Percentiles rank a stretch among this genome's conserved stretches.
These are phyloP conservation scores for Pangasius mekongensis DNA, from an alignment of 2,797 vertebrate species.

Conservation along the genomic window DNA sequence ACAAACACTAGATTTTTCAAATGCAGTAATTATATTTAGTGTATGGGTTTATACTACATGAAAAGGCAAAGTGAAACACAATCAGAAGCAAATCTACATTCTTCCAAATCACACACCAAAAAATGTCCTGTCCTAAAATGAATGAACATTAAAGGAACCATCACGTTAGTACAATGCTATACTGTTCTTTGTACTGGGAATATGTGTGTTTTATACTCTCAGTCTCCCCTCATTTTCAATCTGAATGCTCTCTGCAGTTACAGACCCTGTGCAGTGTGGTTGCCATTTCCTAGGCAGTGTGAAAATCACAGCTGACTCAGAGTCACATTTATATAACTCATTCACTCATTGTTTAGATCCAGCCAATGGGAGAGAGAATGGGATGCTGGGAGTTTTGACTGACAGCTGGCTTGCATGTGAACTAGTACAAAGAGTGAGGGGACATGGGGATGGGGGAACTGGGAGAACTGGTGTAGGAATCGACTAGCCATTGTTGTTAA, in stretches of 20 bases:
- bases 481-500: neutral
- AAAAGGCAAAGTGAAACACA: neutral
- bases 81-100: neutral
- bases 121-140: neutral
- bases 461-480: neutral
- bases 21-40: neutral
- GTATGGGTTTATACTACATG: neutral
- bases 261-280: neutral
- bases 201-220: neutral
- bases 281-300: neutral
- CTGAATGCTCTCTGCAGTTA: conserved; percentile 10
- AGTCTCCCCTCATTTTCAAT: neutral
- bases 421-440: neutral
- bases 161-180: neutral
- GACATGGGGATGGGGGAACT: neutral
- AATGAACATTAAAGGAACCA: neutral
- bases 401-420: neutral
- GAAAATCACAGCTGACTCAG: conserved; percentile 20
- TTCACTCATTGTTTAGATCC: conserved; percentile 8
- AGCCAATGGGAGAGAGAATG: conserved; percentile 11
- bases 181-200: neutral
- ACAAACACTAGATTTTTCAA: neutral
- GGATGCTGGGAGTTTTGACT: conserved; percentile 10
- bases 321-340: conserved; percentile 31
- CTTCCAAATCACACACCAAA: neutral